Evolutionary conservation across 2,888 invertebrate species (phyloP).

Genomic region (Mesorhabditis sp.): DNA sequence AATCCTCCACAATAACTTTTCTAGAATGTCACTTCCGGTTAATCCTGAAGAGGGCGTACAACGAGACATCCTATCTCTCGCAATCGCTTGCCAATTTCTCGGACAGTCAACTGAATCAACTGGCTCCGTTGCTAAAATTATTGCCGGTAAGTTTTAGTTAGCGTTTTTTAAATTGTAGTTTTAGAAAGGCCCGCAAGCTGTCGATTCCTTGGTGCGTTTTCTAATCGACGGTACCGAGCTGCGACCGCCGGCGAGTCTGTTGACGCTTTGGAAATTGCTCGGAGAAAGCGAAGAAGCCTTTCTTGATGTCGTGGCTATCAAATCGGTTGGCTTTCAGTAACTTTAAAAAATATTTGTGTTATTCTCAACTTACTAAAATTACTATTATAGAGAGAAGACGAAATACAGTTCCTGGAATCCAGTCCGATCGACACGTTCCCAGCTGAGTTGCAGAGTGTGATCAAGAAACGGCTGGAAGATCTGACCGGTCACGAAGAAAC

Average conservation of each 20-base stretch:
- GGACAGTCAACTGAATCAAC: not conserved
- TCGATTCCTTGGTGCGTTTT: conserved; percentile 20
- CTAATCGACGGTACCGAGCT: conserved; percentile 25
- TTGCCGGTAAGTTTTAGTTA: not conserved
- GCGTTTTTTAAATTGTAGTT: conserved; percentile 6
- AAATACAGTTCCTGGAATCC: conserved; percentile 26
- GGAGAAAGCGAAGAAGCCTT: conserved; percentile 23
- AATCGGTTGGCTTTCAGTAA: conserved; percentile 18
- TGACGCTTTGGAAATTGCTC: conserved; percentile 18
- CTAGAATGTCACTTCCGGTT: not conserved
- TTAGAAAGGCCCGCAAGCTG: conserved; percentile 23
- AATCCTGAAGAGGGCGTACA: not conserved
- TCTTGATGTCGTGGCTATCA: conserved; percentile 26
- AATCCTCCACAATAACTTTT: not conserved
- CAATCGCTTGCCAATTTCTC: not conserved
- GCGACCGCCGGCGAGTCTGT: conserved; percentile 24
- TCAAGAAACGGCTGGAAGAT: conserved; percentile 7
- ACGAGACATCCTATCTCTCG: not conserved
- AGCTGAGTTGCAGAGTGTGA: not conserved
- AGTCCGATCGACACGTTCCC: conserved; percentile 15
- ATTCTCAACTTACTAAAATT: not conserved
- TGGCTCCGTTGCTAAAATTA: conserved; percentile 4
- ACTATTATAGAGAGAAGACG: conserved; percentile 31
- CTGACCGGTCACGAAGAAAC: not conserved
- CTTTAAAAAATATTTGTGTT: not conserved